phyloP scores from a whole-genome alignment of 2,113 vertebrate species.

The Tenrec ecaudatus region DNA sequence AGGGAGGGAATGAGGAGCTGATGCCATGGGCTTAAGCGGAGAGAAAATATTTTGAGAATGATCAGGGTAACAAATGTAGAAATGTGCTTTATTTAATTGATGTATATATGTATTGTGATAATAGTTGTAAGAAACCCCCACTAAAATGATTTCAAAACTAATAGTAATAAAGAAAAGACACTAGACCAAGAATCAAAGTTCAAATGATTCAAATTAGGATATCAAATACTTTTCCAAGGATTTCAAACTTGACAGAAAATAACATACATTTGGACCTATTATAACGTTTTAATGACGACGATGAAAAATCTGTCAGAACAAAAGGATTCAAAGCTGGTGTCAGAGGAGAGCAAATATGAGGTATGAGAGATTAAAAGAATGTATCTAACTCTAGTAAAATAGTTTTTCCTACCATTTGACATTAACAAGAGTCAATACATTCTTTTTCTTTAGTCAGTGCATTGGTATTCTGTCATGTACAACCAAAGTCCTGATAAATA shows the following conservation, averaged over 20 bases:
- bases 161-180: neutral
- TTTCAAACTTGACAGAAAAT: neutral
- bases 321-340: neutral
- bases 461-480: neutral
- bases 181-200: neutral
- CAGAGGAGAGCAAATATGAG: neutral
- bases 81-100: no score
- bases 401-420: neutral
- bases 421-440: neutral
- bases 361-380: neutral
- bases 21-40: no score
- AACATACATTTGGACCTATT: neutral
- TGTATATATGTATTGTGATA: no score
- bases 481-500: neutral
- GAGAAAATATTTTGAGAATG: no score
- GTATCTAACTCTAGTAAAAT: neutral
- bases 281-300: neutral
- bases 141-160: no score
- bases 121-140: no score
- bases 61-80: no score
- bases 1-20: no score
- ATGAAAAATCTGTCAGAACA: neutral
- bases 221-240: neutral
- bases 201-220: neutral
- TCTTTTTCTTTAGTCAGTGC: neutral